phyloP scores from a whole-genome alignment of 2,888 invertebrate genomes.

The Harpagoxenus sublaevis region DNA sequence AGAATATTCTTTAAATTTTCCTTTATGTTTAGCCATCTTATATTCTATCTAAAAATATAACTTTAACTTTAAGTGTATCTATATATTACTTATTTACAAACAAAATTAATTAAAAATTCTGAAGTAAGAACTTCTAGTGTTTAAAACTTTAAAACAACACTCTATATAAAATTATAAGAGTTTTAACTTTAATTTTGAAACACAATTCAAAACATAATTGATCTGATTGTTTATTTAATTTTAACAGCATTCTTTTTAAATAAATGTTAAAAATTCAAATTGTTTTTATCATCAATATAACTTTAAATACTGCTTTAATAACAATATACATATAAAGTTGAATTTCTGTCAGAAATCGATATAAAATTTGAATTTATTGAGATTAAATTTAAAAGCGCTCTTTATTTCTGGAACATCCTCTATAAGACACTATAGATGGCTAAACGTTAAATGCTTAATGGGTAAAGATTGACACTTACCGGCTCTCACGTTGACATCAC shows the following conservation, averaged over 20 bases:
- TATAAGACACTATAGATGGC: conserved; percentile 28
- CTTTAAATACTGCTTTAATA: background rate
- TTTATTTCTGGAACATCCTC: background rate
- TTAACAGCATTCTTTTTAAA: background rate
- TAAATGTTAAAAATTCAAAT: conserved; percentile 7
- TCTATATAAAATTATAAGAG: background rate
- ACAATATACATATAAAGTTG: background rate
- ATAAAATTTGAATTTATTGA: conserved; percentile 4
- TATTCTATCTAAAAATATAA: conserved; percentile 21
- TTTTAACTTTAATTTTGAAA: background rate
- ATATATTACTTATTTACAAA: background rate
- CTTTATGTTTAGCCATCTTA: conserved; percentile 64
- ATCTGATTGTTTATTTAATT: background rate
- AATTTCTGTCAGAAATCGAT: background rate
- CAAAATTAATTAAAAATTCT: background rate
- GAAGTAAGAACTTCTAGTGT: background rate
- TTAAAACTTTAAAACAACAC: background rate
- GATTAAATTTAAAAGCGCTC: background rate
- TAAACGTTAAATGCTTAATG: conserved; percentile 14
- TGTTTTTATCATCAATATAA: background rate
- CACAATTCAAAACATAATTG: background rate
- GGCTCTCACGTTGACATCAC: conserved; percentile 97
- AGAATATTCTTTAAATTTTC: conserved; percentile 51
- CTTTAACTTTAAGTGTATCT: background rate
- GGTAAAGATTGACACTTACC: conserved; percentile 89